A percentile compares a stretch with the other conserved stretches of the same genome.
phyloP scores from a whole-genome alignment of 2,888 invertebrate genomes.

The Drosophila meridiana region DNA sequence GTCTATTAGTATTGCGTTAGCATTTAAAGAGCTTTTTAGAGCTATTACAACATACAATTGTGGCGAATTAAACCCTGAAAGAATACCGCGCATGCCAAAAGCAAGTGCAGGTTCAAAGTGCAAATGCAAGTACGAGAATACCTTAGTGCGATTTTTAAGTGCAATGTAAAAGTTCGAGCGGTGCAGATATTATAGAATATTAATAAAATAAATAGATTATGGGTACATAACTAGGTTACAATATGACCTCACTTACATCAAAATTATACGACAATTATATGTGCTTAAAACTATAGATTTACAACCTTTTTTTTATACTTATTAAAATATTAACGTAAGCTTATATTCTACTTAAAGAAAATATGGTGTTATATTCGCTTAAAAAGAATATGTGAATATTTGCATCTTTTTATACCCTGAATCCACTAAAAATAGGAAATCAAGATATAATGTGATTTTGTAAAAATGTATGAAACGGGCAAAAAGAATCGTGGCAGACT shows the following conservation, averaged over 20 bases:
- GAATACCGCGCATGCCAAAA: conserved; percentile 58
- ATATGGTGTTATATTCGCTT: background rate
- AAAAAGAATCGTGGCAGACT: no score
- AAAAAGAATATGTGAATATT: no score
- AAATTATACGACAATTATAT: conserved; percentile 43
- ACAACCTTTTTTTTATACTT: no score
- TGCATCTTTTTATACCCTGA: no score
- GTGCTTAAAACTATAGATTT: conserved; percentile 3
- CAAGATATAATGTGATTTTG: no score
- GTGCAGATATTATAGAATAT: conserved; percentile 47
- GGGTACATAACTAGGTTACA: conserved; percentile 23
- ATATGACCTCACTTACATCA: conserved; percentile 37
- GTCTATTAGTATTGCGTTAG: conserved; percentile 12
- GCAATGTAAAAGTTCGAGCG: conserved; percentile 48
- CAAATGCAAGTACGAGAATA: conserved; percentile 54
- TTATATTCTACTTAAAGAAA: background rate
- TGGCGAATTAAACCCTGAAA: conserved; percentile 64
- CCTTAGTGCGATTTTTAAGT: conserved; percentile 44
- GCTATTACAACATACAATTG: conserved; percentile 74
- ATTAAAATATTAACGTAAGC: background rate
- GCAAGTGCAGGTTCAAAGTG: conserved; percentile 45
- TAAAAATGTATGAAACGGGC: no score
- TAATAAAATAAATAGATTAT: conserved; percentile 22
- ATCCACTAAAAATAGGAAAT: no score
- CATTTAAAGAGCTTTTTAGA: conserved; percentile 33